These are phyloP conservation scores for Thera britannica DNA, from an alignment of 2,888 invertebrate genomes.

Conservation along the genomic window DNA sequence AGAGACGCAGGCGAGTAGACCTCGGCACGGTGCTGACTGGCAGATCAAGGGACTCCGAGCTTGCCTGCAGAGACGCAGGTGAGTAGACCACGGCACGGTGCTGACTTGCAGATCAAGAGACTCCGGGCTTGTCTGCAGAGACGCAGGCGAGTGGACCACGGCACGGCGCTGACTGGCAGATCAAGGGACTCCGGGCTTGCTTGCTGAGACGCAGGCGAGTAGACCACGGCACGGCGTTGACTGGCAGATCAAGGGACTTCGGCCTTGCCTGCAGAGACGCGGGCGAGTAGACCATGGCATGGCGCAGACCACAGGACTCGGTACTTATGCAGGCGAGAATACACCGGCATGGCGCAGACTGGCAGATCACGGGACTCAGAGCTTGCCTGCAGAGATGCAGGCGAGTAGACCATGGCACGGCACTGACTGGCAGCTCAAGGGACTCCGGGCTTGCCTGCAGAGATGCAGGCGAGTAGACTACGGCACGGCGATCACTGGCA, in stretches of 20 bases:
- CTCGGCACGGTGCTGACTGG: background rate
- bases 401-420: no score
- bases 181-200: no score
- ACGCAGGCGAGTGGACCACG: background rate
- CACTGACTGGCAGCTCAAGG: background rate
- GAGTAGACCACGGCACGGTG: background rate
- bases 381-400: background rate
- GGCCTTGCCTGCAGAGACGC: background rate
- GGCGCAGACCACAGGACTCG: background rate
- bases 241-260: background rate
- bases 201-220: no score
- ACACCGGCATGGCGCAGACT: background rate
- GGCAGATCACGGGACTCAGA: background rate
- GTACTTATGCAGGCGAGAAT: background rate
- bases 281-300: no score
- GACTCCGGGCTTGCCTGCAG: constrained; percentile 1
- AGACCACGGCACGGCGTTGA: background rate
- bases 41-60: background rate
- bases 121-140: constrained; percentile 3
- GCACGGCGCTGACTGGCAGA: no score
- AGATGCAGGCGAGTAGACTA: background rate
- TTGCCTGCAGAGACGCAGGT: background rate
- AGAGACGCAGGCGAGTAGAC: background rate
- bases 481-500: no score
- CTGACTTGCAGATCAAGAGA: background rate